Evolutionary conservation across 1,140 invertebrate species (phyloP).

Genomic region (Psix sp.): DNA sequence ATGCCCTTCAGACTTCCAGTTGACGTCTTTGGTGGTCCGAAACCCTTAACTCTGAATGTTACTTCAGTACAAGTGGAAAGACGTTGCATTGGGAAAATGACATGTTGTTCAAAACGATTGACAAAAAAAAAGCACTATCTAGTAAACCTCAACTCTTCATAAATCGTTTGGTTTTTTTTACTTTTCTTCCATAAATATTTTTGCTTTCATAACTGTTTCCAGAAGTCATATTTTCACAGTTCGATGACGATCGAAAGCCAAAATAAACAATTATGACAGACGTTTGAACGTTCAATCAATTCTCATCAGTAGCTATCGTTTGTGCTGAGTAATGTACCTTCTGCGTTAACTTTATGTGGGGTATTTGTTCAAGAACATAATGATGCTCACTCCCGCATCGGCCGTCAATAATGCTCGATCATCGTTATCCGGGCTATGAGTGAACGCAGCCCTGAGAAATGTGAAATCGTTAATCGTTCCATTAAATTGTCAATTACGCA

Average conservation of each 20-base stretch:
- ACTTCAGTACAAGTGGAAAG: slow-evolving; percentile 68
- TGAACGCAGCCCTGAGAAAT: slow-evolving; percentile 59
- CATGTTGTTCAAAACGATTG: slow-evolving; percentile 10
- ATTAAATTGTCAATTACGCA: slow-evolving; percentile 63
- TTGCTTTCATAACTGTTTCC: slow-evolving; percentile 36
- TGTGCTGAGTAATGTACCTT: slow-evolving; percentile 58
- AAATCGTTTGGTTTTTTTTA: too few relatives aligned
- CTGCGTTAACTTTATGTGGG: slow-evolving; percentile 40
- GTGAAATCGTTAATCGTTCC: slow-evolving; percentile 49
- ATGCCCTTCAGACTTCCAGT: slow-evolving; percentile 64
- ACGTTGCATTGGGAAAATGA: slow-evolving; percentile 34
- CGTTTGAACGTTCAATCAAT: slow-evolving; percentile 60
- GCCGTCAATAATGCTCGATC: slow-evolving; percentile 68
- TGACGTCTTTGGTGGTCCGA: slow-evolving; percentile 71
- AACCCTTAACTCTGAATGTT: slow-evolving; percentile 69
- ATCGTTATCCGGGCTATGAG: slow-evolving; percentile 61
- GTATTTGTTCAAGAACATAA: slow-evolving; percentile 49
- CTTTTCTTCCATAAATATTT: slow-evolving; percentile 36
- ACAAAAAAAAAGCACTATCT: slow-evolving; percentile 7
- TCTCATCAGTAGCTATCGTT: slow-evolving; percentile 52
- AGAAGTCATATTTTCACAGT: slow-evolving; percentile 63
- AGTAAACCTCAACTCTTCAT: too few relatives aligned
- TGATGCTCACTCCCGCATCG: slow-evolving; percentile 53
- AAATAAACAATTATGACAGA: slow-evolving; percentile 50
- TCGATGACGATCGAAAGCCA: slow-evolving; percentile 38